Evolutionary conservation across 2,888 invertebrate species (phyloP).

Genomic region (Lasioglossum pauxillum): DNA sequence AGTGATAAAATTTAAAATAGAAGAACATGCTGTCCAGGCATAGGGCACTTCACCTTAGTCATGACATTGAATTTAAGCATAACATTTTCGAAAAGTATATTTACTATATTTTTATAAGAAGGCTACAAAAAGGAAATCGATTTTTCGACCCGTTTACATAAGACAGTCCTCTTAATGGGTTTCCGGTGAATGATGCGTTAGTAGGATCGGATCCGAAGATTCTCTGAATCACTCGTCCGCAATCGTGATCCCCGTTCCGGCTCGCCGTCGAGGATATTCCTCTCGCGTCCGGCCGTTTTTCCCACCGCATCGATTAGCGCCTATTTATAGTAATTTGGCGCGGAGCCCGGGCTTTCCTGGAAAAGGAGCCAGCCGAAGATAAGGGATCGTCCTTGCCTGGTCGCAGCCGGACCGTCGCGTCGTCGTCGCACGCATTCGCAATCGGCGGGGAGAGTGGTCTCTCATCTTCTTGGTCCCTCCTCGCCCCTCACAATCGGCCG

Average conservation of each 20-base stretch:
- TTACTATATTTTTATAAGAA: neutral
- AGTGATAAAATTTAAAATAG: too few relatives aligned
- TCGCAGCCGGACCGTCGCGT: conserved; percentile 52
- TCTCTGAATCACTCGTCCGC: conserved; percentile 2
- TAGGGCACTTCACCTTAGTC: too few relatives aligned
- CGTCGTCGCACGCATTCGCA: conserved; percentile 56
- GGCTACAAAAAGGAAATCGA: neutral
- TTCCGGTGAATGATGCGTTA: neutral
- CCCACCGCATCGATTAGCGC: conserved; percentile 79
- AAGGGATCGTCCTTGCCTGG: conserved; percentile 82
- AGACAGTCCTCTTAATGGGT: neutral
- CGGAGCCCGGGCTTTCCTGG: conserved; percentile 76
- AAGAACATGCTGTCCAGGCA: too few relatives aligned
- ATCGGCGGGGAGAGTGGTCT: neutral
- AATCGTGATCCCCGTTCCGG: conserved; percentile 16
- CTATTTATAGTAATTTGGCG: conserved; percentile 83
- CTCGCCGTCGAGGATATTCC: conserved; percentile 41
- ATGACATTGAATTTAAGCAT: neutral
- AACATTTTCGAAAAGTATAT: neutral
- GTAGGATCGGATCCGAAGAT: neutral
- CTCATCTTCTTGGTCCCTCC: conserved; percentile 1
- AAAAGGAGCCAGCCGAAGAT: conserved; percentile 74
- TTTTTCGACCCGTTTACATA: neutral
- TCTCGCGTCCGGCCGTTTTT: conserved; percentile 68
- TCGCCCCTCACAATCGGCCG: conserved; percentile 1